A percentile compares a stretch with the other conserved stretches of the same genome.
These are phyloP conservation scores for human DNA, from an alignment of 2,113 vertebrate species.

Conservation along the genomic window GRCh38 chr12:52091501-52092000, in stretches of 20 bases:
- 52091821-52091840: background rate
- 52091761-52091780: background rate
- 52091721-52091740: background rate
- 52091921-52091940: background rate
- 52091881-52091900: background rate
- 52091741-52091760: background rate
- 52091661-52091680: background rate
- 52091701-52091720: slow-evolving; percentile 6
- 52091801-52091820: background rate
- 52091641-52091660: background rate
- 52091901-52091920: background rate
- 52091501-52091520: background rate
- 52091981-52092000: background rate
- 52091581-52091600: background rate
- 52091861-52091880: background rate
- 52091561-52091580: slow-evolving; percentile 49
- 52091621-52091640: background rate
- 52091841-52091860: background rate
- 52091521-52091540: background rate
- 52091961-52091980: background rate
- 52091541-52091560: slow-evolving; percentile 11
- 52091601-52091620: background rate
- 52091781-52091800: background rate
- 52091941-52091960: slow-evolving; percentile 16
- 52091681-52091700: background rate